These are phyloP conservation scores for Phataginus tetradactyla DNA, from an alignment of 2,797 vertebrate species.

Conservation along the genomic window DNA sequence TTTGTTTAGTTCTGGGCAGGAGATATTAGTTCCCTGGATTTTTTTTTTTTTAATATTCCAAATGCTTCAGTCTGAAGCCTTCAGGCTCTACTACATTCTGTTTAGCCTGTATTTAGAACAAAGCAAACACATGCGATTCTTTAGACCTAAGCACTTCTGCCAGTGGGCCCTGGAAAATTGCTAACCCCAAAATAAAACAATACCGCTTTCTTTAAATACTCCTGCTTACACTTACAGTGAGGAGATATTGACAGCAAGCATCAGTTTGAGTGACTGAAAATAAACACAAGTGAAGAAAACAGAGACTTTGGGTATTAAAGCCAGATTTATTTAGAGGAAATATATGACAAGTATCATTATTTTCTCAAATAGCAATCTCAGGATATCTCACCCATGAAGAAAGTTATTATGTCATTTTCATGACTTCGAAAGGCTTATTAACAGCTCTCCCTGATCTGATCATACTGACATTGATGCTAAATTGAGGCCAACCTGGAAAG, in stretches of 20 bases:
- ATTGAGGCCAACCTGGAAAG: not conserved
- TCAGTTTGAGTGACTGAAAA: conserved; percentile 82
- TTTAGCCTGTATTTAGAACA: conserved; percentile 79
- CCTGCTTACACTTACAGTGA: conserved; percentile 78
- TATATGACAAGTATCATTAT: conserved; percentile 80
- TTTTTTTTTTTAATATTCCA: conserved; percentile 64
- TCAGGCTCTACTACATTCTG: conserved; percentile 43
- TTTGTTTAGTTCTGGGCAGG: conserved; percentile 70
- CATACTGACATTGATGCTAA: conserved; percentile 44
- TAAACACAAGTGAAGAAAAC: conserved; percentile 81
- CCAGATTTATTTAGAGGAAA: conserved; percentile 82
- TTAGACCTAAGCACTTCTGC: conserved; percentile 73
- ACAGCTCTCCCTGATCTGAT: not conserved
- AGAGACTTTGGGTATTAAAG: conserved; percentile 75
- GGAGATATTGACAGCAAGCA: conserved; percentile 77
- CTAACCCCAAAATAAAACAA: conserved; percentile 83
- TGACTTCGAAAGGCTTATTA: conserved; percentile 54
- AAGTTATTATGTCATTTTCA: conserved; percentile 67
- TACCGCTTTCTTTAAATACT: conserved; percentile 80
- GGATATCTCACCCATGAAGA: conserved; percentile 75
- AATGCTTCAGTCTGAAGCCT: conserved; percentile 67
- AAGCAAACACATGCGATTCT: conserved; percentile 76
- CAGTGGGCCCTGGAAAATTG: conserved; percentile 78
- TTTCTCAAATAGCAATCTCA: conserved; percentile 75
- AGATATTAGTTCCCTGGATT: conserved; percentile 54